Base-by-base conservation (phyloP, 2,797 vertebrate genomes). In the Mus spretus region DNA sequence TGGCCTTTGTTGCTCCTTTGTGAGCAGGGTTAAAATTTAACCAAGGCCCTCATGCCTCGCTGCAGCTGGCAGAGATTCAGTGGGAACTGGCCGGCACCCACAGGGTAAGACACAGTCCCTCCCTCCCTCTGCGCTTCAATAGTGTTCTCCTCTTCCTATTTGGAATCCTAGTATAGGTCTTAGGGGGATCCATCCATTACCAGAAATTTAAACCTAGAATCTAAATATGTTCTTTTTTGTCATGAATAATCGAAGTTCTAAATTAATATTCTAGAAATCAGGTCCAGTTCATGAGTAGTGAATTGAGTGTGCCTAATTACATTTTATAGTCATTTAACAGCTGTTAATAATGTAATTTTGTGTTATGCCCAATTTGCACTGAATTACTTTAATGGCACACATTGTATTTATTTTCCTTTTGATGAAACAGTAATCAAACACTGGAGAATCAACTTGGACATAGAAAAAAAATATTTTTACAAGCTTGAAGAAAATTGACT, bases 251-350 rank as follows among this genome's bases (percentile, higher is more conserved):
- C 92, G 95, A 95, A 97, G 75, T 93, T 93, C 95, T 96, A 97
- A 98, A 97, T 84, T 96, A 96, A 97, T 97, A 97, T 97, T 97
- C 97, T 94, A 98, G 93, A 97, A 98, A 97, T 97, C 96, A 95
- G 90, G 94, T 97, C 96, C 96, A 97, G 93, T 97, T 97, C 97
- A 96, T 96, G 95, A 97, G 96, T 97, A 96, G 83, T 88, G 97
- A 97, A 97, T 97, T 97, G 96, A 97, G 96, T 97, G 96, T 98
- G 95, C 94, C 97, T 97, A 97, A 97, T 97, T 98, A 95, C 97
- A 96, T 98, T 98, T 97, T 97, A 97, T 97, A 98, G 96, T 97
- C 96, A 97, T 97, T 98, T 98, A 97, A 97, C 97, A 97, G 96
- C 97, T 98, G 97, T 95, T 97, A 97, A 97, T 97, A 97, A 97